phyloP scores from a whole-genome alignment of 2,113 vertebrate species.

The Takifugu flavidus region DNA sequence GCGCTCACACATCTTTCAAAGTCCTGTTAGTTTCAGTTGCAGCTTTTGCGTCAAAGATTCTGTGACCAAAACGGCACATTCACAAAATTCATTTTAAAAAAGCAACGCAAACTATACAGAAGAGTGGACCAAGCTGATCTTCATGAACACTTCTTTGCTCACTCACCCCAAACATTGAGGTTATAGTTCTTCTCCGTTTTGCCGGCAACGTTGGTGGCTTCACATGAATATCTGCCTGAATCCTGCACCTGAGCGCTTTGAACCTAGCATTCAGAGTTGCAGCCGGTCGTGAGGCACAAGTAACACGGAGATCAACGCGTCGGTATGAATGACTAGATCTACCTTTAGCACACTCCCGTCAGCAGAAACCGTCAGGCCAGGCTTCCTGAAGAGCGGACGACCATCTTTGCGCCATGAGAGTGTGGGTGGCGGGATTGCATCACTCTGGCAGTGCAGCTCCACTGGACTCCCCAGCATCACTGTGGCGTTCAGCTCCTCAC shows the following conservation, averaged over 20 bases:
- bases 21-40: too few relatives aligned
- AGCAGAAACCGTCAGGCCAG: constrained; percentile 79
- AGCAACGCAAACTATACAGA: background rate
- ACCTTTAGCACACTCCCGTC: constrained; percentile 88
- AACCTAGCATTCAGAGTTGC: constrained; percentile 70
- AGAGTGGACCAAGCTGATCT: background rate
- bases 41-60: too few relatives aligned
- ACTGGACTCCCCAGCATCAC: constrained; percentile 76
- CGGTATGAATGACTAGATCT: constrained; percentile 1
- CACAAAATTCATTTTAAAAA: background rate
- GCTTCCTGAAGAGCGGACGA: constrained; percentile 81
- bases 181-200: constrained; percentile 96
- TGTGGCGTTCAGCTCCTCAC: constrained; percentile 90
- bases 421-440: constrained; percentile 83
- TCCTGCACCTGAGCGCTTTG: constrained; percentile 85
- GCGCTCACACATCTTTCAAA: constrained; percentile 13
- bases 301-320: background rate
- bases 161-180: constrained; percentile 93
- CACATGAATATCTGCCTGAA: constrained; percentile 90
- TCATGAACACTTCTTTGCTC: too few relatives aligned
- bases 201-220: constrained; percentile 91
- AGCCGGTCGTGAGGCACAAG: background rate
- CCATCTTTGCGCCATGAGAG: constrained; percentile 88
- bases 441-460: constrained; percentile 84
- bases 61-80: too few relatives aligned